phyloP scores from a whole-genome alignment of 1,140 invertebrate genomes.

The Drosophila virilis region DNA sequence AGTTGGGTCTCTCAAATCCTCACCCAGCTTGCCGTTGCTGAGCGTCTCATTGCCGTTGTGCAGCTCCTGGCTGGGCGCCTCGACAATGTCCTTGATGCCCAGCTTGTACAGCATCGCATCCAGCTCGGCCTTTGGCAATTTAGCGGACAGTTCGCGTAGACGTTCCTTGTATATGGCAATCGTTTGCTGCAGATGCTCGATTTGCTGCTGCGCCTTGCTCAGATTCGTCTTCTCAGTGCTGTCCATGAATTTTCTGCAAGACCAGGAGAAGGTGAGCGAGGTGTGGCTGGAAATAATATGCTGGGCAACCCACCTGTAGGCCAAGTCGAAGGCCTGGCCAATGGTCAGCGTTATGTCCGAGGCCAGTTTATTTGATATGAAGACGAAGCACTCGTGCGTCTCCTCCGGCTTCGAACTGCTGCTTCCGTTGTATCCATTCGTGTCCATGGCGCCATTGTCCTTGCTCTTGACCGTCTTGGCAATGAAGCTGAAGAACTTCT shows the following conservation, averaged over 20 bases:
- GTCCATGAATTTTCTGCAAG: conserved; percentile 74
- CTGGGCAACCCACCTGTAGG: conserved; percentile 89
- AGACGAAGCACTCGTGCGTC: conserved; percentile 97
- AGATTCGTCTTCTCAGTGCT: conserved; percentile 85
- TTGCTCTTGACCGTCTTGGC: conserved; percentile 91
- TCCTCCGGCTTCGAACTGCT: conserved; percentile 85
- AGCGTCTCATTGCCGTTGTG: conserved; percentile 52
- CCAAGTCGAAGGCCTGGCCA: conserved; percentile 98
- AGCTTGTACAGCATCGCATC: conserved; percentile 76
- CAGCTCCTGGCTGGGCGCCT: conserved; percentile 60
- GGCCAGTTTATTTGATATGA: conserved; percentile 97
- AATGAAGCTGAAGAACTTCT: conserved; percentile 98
- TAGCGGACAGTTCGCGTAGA: conserved; percentile 83
- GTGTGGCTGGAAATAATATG: too few relatives aligned
- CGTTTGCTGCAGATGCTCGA: conserved; percentile 85
- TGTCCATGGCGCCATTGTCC: conserved; percentile 84
- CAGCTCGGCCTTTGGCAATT: conserved; percentile 82
- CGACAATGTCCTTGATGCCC: conserved; percentile 79
- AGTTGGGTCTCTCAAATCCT: neutral
- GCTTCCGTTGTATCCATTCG: conserved; percentile 58
- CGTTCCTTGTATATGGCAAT: conserved; percentile 85
- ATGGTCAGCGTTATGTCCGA: conserved; percentile 98
- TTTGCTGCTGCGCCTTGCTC: conserved; percentile 85
- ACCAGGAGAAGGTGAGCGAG: too few relatives aligned
- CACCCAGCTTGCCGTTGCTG: conserved; percentile 77